Percentiles rank a stretch among this genome's conserved stretches.
Conservation (phyloP, 2,113 vertebrate genomes). For the Chiloscyllium plagiosum region DNA sequence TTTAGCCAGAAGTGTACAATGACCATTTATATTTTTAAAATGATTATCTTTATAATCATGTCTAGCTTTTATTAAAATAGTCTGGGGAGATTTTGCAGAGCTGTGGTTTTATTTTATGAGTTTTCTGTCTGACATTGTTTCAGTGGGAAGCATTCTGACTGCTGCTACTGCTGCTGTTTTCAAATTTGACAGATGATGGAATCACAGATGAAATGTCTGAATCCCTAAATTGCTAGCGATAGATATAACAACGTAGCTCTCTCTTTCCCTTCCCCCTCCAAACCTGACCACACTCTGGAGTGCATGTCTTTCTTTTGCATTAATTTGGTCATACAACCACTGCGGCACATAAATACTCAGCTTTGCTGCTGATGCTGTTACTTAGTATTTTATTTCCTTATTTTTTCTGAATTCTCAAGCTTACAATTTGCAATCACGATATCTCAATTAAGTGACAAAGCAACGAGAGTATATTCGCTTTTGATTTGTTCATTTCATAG, state of each 20-base stretch:
- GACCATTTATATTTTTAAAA: neutral
- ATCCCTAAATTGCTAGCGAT: constrained; percentile 57
- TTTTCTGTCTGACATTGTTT: constrained; percentile 17
- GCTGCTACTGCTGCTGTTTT: constrained; percentile 49
- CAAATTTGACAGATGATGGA: constrained; percentile 65
- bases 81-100: constrained; percentile 30
- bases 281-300: constrained; percentile 35
- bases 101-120: constrained; percentile 33
- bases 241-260: constrained; percentile 58
- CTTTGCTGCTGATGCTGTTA: constrained; percentile 16
- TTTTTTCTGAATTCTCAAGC: neutral
- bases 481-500: constrained; percentile 40
- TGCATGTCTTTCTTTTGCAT: constrained; percentile 9
- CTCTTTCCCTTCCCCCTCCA: constrained; percentile 42
- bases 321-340: constrained; percentile 37
- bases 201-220: constrained; percentile 57
- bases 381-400: neutral
- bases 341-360: constrained; percentile 6
- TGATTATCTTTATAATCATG: constrained; percentile 1
- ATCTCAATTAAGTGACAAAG: constrained; percentile 8
- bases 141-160: constrained; percentile 45
- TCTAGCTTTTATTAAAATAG: constrained; percentile 28
- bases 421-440: neutral
- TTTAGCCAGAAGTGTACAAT: neutral
- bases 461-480: constrained; percentile 37